A percentile compares a stretch with the other conserved stretches of the same genome.
Evolutionary conservation across 92 coral and sea anemone genomes (phyloP).

Genomic region (Meandrina meandrites): DNA sequence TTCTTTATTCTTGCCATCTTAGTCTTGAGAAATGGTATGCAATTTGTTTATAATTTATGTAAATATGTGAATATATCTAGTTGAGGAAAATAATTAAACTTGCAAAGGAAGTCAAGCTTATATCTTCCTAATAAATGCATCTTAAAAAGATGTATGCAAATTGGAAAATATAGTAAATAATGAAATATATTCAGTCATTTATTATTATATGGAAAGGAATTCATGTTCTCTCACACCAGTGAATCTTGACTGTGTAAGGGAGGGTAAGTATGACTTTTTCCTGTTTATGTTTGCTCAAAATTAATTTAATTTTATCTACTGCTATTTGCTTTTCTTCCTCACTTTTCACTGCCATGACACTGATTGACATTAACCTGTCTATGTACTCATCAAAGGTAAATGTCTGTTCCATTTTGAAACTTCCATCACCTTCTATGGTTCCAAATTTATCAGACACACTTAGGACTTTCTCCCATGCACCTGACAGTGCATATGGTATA

Average conservation of each 20-base stretch:
- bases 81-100: no score
- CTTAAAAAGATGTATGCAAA: neutral
- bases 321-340: conserved; percentile 53
- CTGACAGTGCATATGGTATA: conserved; percentile 49
- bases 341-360: conserved; percentile 57
- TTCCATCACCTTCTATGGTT: conserved; percentile 37
- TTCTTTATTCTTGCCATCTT: no score
- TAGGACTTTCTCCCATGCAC: conserved; percentile 55
- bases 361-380: conserved; percentile 43
- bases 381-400: conserved; percentile 57
- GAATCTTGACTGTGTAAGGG: neutral
- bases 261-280: neutral
- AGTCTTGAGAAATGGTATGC: no score
- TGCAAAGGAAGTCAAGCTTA: no score
- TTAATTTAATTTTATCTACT: conserved; percentile 45
- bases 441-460: conserved; percentile 47
- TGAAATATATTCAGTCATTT: no score
- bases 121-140: neutral
- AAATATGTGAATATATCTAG: no score
- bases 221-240: conserved; percentile 24
- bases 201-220: neutral
- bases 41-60: no score
- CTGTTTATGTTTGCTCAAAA: conserved; percentile 43
- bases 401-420: conserved; percentile 35
- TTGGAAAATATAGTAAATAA: no score